Evolutionary conservation across 1,140 invertebrate genomes (phyloP), one percentile per base, ranked within the genome.

Genomic region (Pectinophora gossypiella): DNA sequence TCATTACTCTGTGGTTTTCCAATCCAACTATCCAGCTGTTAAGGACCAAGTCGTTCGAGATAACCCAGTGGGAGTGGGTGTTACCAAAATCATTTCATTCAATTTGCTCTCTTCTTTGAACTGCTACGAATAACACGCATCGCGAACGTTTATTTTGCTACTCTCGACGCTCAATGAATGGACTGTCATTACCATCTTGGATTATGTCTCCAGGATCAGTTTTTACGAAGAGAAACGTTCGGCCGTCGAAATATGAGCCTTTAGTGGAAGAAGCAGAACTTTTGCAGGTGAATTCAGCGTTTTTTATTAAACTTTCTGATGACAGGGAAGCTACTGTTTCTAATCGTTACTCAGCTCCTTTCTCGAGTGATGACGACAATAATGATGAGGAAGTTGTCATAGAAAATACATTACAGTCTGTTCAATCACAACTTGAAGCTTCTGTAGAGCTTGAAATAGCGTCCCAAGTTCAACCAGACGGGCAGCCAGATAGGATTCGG

Each of bases 241-340:
- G 51, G 3, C 35, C n/a, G 15, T 47, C 43, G 1, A 48, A 48
- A 48, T 54, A 54, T 48, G 52, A 54, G 15, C 50, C 50, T 1
- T 15, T 40, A 3, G 27, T 32, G n/a, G 27, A 32, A 2, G 27
- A 32, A 9, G 27, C n/a, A 9, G 27, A 32, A n/a, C n/a, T 32
- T 2, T n/a, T 32, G 1, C 27, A 32, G n/a, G 6, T 1, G 2
- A 32, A 32, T 32, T n/a, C 27, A 1, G 1, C 9, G 9, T 32
- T n/a, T 9, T 32, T 32, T 32, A 7, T 32, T 32, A 9, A n/a
- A 3, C 27, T 32, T 7, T 7, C 27, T n/a, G 27, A 32, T 9
- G 27, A n/a, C 9, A 9, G 27, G n/a, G 27, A 32, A 1, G n/a
- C 6, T 2, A 32, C 27, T 1, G 27, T 32, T 32, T 32, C 27